Base-by-base conservation (phyloP, 2,888 invertebrate genomes). In the Orgyia antiqua region DNA sequence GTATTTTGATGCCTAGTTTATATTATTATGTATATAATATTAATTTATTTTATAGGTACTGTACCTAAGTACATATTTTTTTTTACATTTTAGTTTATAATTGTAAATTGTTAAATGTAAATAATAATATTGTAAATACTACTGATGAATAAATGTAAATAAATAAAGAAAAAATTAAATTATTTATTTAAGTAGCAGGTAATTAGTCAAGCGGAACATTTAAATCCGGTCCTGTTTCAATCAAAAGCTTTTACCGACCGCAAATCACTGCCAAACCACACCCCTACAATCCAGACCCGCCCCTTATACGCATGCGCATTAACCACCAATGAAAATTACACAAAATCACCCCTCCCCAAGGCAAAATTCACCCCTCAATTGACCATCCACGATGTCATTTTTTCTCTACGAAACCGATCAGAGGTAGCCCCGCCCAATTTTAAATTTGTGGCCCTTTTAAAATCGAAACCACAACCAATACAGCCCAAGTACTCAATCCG, bases 211-310 rank as follows among this genome's bases (percentile, higher is more conserved):
- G n/a, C n/a, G n/a, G n/a, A n/a, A n/a, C n/a, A n/a, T 30, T 21
- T 10, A 10, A 67, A 47, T 45, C 51, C 77, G 40, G 33, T 42
- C 56, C 83, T 78, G 79, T 27, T 42, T 65, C 79, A 82, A 82
- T 83, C 78, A 82, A 79, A 80, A 74, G 74, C 74, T 73, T 68
- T 42, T 50, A 36, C 51, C 63, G 69, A 83, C 84, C 84, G 82
- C 84, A 86, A 84, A 86, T 86, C 84, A 83, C 77, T 57, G 75
- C 63, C 45, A 65, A 63, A 77, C 76, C 80, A 80, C 82, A 74
- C 82, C 82, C 77, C 66, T 71, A 52, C 67, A 74, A 74, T 68
- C 68, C 62, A 68, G 66, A 68, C 60, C 62, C 83, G 78, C 84
- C 64, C 71, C 36, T 34, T 20, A 33, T 41, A 46, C 80, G 78